Evolutionary conservation across 2,888 invertebrate species (phyloP), one percentile per base, ranked within the genome.

Genomic region (Glaucopsyche alexis): DNA sequence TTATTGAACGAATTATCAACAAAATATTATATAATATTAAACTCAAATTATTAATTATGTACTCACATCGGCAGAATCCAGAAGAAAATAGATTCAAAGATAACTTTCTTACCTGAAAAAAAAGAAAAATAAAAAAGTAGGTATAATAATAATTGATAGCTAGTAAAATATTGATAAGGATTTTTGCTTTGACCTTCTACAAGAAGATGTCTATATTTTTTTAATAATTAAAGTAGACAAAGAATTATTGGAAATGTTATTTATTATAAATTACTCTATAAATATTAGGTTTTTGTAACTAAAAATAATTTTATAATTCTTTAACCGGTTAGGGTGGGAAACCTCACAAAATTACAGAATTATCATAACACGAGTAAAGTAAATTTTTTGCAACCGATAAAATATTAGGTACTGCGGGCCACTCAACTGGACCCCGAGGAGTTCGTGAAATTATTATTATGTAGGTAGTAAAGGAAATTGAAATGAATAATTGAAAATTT

Each of bases 81-180:
- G n/a, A 52, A 52, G 50, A 52, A n/a, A 2, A n/a, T 8, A 7
- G 14, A 50, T 50, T 14, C 14, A 50, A 52, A 52, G 16, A 65
- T 40, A 40, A 65, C 65, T n/a, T 65, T 40, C 65, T 38, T 65
- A 65, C 65, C 65, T 65, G 65, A 65, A 65, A 65, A 14, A 8
- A 40, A 65, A 8, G 2, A 29, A 29, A 2, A 29, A 29, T 29
- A 29, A 29, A 29, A 2, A 29, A 29, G 29, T 29, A n/a, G n/a
- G n/a, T n/a, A n/a, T n/a, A n/a, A 3, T 29, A 29, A 29, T 29
- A 29, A 29, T 29, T 29, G 29, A 29, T 29, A 29, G 29, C 0
- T 29, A 29, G 29, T 29, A 29, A 29, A 29, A 29, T 29, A 29
- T 29, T 29, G 29, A 29, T 29, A 29, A 4, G 29, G 29, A 29